phyloP scores from a whole-genome alignment of 30 jellyfish, hydroid and myxozoan genomes.

The Euphysa ruthae region DNA sequence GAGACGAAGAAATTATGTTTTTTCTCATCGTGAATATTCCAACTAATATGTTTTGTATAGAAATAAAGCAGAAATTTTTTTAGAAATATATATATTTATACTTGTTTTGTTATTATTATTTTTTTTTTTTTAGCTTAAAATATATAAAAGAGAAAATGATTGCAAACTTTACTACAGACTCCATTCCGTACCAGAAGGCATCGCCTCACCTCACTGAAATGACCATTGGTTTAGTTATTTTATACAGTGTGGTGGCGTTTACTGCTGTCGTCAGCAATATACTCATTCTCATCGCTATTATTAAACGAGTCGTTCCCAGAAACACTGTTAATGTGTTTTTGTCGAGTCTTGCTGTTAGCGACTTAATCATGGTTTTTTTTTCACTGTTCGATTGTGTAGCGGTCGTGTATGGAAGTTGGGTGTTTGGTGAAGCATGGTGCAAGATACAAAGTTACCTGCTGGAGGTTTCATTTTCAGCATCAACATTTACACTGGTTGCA shows the following conservation, averaged over 20 bases:
- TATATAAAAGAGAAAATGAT: too few relatives aligned
- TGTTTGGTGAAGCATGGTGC: constrained; percentile 62
- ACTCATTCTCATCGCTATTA: constrained; percentile 45
- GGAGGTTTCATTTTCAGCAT: constrained; percentile 71
- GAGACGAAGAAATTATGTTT: too few relatives aligned
- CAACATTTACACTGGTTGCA: constrained; percentile 78
- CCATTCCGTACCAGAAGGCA: background rate
- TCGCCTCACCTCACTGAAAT: constrained; percentile 26
- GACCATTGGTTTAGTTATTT: constrained; percentile 30
- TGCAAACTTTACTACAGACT: constrained; percentile 7
- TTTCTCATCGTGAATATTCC: too few relatives aligned
- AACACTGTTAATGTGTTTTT: constrained; percentile 71
- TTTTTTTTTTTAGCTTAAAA: too few relatives aligned
- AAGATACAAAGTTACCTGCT: constrained; percentile 66
- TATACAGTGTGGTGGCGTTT: constrained; percentile 51
- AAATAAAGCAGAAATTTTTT: too few relatives aligned
- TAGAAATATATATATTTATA: too few relatives aligned
- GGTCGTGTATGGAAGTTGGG: constrained; percentile 61
- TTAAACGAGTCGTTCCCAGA: constrained; percentile 36
- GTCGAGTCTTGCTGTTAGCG: constrained; percentile 74
- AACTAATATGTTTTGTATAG: too few relatives aligned
- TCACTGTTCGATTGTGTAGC: constrained; percentile 77
- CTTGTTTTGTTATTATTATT: too few relatives aligned
- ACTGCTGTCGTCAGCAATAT: constrained; percentile 56
- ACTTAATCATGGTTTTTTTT: constrained; percentile 49